These are phyloP conservation scores for Pseudorhombus dupliciocellatus DNA, from an alignment of 2,113 vertebrate species.

Conservation along the genomic window DNA sequence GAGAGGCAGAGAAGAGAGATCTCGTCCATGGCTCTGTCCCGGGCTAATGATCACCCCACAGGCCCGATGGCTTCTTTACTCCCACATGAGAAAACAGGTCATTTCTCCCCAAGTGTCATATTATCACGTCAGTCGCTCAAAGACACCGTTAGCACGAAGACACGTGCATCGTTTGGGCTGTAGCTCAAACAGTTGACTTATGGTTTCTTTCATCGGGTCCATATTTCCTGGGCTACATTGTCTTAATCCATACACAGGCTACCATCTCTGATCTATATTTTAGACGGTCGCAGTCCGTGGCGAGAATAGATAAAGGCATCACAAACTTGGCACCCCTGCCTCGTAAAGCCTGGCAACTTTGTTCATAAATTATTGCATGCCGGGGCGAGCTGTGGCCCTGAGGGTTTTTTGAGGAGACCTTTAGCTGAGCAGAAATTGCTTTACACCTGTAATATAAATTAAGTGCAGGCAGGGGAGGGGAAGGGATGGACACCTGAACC, in stretches of 20 bases:
- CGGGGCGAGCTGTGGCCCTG: conserved; percentile 55
- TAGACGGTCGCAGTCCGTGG: conserved; percentile 58
- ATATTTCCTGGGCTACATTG: conserved; percentile 16
- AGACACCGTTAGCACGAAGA: conserved; percentile 3
- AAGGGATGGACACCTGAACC: conserved; percentile 63
- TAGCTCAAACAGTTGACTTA: conserved; percentile 6
- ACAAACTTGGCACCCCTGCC: conserved; percentile 68
- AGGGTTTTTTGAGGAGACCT: conserved; percentile 70
- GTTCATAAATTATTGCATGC: conserved; percentile 74
- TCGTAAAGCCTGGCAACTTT: conserved; percentile 69
- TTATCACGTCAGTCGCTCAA: neutral
- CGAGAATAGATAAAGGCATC: conserved; percentile 68
- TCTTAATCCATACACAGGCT: conserved; percentile 56
- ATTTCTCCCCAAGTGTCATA: conserved; percentile 33
- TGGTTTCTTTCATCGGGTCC: conserved; percentile 5
- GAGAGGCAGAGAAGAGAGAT: conserved; percentile 53
- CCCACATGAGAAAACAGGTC: conserved; percentile 26
- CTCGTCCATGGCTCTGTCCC: conserved; percentile 33
- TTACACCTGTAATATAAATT: conserved; percentile 78
- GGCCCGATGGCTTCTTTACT: conserved; percentile 34
- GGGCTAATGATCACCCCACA: conserved; percentile 56
- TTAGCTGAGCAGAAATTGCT: conserved; percentile 67
- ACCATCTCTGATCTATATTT: conserved; percentile 72
- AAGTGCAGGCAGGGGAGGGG: conserved; percentile 49
- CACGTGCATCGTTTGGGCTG: neutral